Conservation (phyloP, 2,888 invertebrate species). For the Autographa gamma region DNA sequence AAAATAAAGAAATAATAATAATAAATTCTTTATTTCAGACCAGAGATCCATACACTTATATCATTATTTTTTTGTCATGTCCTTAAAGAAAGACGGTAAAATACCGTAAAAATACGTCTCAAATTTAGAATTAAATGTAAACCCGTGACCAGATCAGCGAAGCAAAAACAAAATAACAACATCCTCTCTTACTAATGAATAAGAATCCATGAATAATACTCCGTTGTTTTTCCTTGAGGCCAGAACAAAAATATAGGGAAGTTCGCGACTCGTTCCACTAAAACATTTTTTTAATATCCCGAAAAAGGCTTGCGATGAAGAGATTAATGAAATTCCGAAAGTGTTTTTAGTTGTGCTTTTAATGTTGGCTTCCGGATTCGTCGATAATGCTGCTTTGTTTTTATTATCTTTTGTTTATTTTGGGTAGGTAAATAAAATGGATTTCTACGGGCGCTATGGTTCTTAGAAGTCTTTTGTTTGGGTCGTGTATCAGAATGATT, state of each 20-base stretch:
- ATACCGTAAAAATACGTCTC: neutral
- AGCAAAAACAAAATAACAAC: constrained; percentile 58
- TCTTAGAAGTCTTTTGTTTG: no score
- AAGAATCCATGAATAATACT: constrained; percentile 68
- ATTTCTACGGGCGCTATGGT: no score
- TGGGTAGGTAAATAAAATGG: neutral
- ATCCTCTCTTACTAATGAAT: constrained; percentile 67
- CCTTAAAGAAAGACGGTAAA: no score
- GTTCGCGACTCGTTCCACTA: constrained; percentile 23
- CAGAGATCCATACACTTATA: no score
- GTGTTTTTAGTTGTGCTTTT: constrained; percentile 27
- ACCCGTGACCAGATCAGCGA: constrained; percentile 43
- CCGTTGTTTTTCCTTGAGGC: constrained; percentile 66
- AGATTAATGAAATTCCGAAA: constrained; percentile 51
- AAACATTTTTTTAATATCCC: constrained; percentile 53
- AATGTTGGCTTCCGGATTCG: constrained; percentile 14
- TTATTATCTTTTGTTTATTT: neutral
- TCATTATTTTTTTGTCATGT: no score
- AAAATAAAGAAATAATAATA: no score
- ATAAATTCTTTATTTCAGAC: no score
- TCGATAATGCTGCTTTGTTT: constrained; percentile 6
- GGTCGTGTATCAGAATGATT: no score
- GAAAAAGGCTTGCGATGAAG: constrained; percentile 36
- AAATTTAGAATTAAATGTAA: neutral
- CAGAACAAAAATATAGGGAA: constrained; percentile 45